These are phyloP conservation scores for Patagioenas fasciata DNA, from an alignment of 2,113 vertebrate species.

Conservation along the genomic window DNA sequence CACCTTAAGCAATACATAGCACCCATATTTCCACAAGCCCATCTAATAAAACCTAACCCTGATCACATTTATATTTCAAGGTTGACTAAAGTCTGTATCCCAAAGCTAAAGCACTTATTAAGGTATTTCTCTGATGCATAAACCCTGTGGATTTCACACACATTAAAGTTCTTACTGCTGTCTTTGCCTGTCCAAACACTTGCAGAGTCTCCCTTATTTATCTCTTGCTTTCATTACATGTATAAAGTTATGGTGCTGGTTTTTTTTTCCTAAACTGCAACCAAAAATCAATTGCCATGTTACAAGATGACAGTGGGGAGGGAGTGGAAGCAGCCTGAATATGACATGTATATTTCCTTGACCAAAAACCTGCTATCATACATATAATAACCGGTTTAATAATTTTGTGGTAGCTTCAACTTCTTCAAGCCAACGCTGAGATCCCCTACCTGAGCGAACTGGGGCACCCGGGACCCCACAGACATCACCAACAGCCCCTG, in stretches of 20 bases:
- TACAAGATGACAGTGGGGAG: not conserved
- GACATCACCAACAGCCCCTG: accelerated
- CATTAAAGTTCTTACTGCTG: accelerated
- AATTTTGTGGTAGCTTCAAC: accelerated
- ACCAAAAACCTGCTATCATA: not conserved
- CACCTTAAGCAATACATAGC: not conserved
- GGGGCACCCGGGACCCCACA: accelerated
- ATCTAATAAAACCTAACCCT: not conserved
- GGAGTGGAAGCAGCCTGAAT: not conserved
- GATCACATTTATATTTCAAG: not conserved
- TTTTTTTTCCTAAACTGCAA: accelerated
- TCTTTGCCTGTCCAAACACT: not conserved
- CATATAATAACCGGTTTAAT: accelerated
- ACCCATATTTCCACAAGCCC: not conserved
- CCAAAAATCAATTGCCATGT: not conserved
- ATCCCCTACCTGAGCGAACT: accelerated
- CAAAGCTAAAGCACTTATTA: not conserved
- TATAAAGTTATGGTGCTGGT: accelerated
- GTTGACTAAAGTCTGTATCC: not conserved
- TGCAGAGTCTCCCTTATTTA: not conserved
- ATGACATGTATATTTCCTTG: accelerated
- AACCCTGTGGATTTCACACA: not conserved
- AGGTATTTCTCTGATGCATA: not conserved
- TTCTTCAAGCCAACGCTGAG: not conserved
- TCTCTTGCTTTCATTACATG: accelerated